These are phyloP conservation scores for Cephalopachus bancanus DNA, from an alignment of 2,797 vertebrate species.

Conservation along the genomic window DNA sequence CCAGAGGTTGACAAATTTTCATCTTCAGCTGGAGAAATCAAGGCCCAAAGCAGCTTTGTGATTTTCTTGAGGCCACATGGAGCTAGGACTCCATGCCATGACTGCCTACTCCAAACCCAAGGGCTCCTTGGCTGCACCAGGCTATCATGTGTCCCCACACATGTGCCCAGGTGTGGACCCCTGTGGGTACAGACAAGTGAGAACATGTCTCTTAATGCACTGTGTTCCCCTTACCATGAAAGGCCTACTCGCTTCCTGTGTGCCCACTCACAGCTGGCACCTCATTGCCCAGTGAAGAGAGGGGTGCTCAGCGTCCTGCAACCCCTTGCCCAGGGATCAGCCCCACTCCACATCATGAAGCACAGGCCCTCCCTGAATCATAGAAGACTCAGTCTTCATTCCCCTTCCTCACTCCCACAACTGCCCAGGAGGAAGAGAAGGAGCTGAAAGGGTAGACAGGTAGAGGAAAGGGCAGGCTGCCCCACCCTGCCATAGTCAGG, in stretches of 20 bases:
- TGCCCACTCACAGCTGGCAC: neutral
- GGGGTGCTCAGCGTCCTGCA: neutral
- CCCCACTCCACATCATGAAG: too few species aligned
- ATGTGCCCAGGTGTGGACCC: too few species aligned
- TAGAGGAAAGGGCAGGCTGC: neutral
- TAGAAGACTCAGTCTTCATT: neutral
- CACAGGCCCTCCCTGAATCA: neutral
- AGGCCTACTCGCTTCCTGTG: neutral
- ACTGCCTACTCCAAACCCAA: neutral
- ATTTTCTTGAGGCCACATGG: neutral
- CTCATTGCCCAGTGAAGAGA: neutral
- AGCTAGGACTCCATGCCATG: neutral
- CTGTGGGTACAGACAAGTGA: neutral
- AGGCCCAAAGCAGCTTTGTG: neutral
- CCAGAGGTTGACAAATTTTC: neutral
- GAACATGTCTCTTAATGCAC: accelerated
- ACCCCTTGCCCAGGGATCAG: too few species aligned
- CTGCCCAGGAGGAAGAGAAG: neutral
- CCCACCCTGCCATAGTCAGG: neutral
- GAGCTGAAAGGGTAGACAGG: neutral
- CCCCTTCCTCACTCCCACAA: neutral
- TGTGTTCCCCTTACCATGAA: neutral
- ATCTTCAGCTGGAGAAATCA: neutral
- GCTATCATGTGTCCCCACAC: neutral
- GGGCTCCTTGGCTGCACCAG: neutral